Base-by-base conservation (phyloP, 2,888 invertebrate genomes). In the Bugulina stolonifera region DNA sequence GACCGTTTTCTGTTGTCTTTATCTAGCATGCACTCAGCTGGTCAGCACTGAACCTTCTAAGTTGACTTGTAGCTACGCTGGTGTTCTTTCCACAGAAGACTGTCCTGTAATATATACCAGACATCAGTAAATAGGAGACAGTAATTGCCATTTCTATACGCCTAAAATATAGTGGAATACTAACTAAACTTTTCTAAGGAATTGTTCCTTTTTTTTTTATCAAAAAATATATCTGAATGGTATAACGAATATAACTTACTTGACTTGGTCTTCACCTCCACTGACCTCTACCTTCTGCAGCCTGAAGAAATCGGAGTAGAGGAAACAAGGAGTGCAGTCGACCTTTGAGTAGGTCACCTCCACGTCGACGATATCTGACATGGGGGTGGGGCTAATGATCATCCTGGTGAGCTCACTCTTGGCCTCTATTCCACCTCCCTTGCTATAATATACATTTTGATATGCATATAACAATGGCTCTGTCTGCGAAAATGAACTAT, bases 341-440 rank as follows among this genome's bases (percentile, higher is more conserved):
- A 57, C 35, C 54, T 77, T 77, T 18, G 72, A 58, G 76, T 76
- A 78, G n/a, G 73, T 69, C 43, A 78, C 35, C 14, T 58, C 69
- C 10, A 77, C 73, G 23, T 71, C 72, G 22, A 29, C 69, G 27
- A 80, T 69, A 23, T 73, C 72, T 3, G 79, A 80, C 32, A 80
- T 72, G 71, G 78, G 75, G 23, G 73, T 74, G 3, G 75, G 70
- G 27, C 77, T 74, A 29, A 74, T 75, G 64, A 78, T 69, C 35
- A 79, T 54, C 69, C 77, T 79, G 2, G 74, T 75, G 70, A 78
- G 78, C 0, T 76, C 77, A 23, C 76, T 75, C 3, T 78, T 78
- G 0, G 78, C 76, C 3, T 74, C 55, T 22, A 79, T 74, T 23
- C 75, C 72, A 0, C 73, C 73, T 32, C 72, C 70, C n/a, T 78